Evolutionary conservation across 2,888 invertebrate species (phyloP), one percentile per base, ranked within the genome.

Genomic region (Noctua janthe): DNA sequence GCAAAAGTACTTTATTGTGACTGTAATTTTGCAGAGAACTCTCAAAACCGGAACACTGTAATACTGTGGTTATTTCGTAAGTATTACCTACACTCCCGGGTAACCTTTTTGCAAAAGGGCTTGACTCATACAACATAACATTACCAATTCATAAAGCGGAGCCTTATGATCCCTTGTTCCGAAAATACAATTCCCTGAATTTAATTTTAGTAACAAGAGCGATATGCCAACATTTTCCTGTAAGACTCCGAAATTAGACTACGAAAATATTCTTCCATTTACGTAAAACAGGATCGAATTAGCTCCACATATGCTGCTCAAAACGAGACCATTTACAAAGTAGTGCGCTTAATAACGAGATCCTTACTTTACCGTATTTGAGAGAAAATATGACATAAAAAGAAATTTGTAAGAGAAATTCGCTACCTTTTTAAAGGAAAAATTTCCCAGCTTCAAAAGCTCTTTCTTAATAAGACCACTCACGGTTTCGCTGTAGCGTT

Each of bases 401-500:
- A 56, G 62, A 77, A 43, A 74, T 71, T 80, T 43, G 4, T 10
- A 47, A 8, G 49, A 74, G 66, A 80, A 83, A 82, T 78, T 6
- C 67, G 54, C 80, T 72, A 59, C 71, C 76, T 76, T 84, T 82
- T 74, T 71, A 23, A 84, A 82, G 72, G 47, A 71, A 81, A 86
- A 71, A 76, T 43, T 75, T 69, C 74, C n/a, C 43, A 74, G 81
- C 51, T 73, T 80, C 20, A 76, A 74, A 84, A 76, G 54, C 72
- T 67, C 80, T 72, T 54, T 72, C 72, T 15, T 73, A 84, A 79
- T 79, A 82, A 82, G 80, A 66, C 56, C 81, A 74, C 89, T 89
- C 78, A 59, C 2, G 56, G 66, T 29, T 80, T n/a, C 74, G 67
- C 64, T 29, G 77, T 47, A 73, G 78, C 82, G 43, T 79, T 71